Evolutionary conservation across 2,113 vertebrate species (phyloP).

Genomic region (Ciconia boyciana): DNA sequence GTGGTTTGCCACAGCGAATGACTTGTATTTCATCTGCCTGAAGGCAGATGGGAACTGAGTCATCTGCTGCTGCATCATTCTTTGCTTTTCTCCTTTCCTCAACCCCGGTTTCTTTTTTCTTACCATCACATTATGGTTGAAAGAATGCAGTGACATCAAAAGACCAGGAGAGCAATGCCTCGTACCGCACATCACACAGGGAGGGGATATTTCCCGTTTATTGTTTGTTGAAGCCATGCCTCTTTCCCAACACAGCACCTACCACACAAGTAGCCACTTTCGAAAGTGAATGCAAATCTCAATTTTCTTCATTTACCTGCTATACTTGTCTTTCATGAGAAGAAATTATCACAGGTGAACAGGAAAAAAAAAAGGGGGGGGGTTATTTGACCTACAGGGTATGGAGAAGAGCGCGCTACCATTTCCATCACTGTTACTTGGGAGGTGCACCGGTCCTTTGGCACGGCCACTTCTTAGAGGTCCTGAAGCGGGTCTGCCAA

Average conservation of each 20-base stretch:
- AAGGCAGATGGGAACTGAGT: constrained; percentile 40
- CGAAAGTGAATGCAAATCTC: rapidly evolving
- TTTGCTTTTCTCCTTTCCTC: background rate
- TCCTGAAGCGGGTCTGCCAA: background rate
- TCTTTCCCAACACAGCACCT: background rate
- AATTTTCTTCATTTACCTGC: background rate
- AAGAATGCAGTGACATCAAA: background rate
- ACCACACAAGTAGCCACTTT: background rate
- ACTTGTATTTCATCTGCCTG: background rate
- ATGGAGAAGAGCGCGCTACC: background rate
- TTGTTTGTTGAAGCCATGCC: background rate
- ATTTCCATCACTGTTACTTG: background rate
- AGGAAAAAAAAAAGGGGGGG: background rate
- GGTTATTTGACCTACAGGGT: background rate
- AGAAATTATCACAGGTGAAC: background rate
- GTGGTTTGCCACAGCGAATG: background rate
- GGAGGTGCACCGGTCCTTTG: background rate
- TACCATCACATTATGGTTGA: background rate
- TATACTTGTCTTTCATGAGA: rapidly evolving
- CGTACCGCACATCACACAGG: rapidly evolving
- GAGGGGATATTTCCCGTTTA: background rate
- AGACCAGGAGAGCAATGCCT: background rate
- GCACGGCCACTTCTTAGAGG: rapidly evolving
- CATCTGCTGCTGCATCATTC: constrained; percentile 16
- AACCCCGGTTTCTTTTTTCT: background rate